Conservation (phyloP, 2,888 invertebrate species). For the Meteorus colon region DNA sequence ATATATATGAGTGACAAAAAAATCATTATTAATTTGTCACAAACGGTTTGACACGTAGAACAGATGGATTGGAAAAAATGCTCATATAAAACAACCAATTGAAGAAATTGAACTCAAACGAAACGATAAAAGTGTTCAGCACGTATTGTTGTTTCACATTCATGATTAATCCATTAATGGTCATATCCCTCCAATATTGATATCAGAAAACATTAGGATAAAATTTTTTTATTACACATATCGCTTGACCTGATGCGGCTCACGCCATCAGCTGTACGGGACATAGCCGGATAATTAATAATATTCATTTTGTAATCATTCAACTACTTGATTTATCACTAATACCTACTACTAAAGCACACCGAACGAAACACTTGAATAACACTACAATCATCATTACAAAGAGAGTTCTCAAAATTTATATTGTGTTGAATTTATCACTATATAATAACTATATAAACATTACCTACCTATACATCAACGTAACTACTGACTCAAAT, state of each 20-base stretch:
- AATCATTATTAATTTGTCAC: constrained; percentile 36
- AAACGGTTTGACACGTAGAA: constrained; percentile 32
- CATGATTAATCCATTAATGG: constrained; percentile 52
- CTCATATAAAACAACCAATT: constrained; percentile 28
- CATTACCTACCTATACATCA: neutral
- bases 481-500: neutral
- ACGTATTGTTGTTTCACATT: constrained; percentile 55
- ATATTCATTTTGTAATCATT: constrained; percentile 55
- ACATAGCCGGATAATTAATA: constrained; percentile 53
- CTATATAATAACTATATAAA: constrained; percentile 11
- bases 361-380: constrained; percentile 59
- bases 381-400: neutral
- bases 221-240: constrained; percentile 54
- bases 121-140: constrained; percentile 53
- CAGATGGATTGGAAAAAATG: constrained; percentile 8
- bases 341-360: constrained; percentile 49
- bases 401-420: neutral
- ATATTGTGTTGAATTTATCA: neutral
- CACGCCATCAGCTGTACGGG: constrained; percentile 34
- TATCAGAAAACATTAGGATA: constrained; percentile 58
- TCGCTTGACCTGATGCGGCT: constrained; percentile 46
- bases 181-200: constrained; percentile 54
- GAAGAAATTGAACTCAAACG: constrained; percentile 48
- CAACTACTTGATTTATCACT: constrained; percentile 53
- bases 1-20: constrained; percentile 40